Evolutionary conservation across 2,113 vertebrate species (phyloP).

Genomic region (Enhydra lutris): DNA sequence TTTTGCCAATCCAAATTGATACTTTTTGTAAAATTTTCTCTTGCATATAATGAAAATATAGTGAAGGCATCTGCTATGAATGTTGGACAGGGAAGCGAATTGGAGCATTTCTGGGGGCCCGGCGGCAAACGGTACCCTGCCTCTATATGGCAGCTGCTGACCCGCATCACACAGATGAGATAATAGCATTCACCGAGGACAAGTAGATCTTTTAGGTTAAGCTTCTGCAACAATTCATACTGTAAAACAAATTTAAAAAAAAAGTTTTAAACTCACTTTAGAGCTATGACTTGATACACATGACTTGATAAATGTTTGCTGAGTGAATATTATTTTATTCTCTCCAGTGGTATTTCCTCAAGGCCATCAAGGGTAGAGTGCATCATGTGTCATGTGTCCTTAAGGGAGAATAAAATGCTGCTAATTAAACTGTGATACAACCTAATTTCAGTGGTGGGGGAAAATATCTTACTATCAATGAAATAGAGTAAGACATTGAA

Average conservation of each 20-base stretch:
- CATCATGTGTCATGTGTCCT: neutral
- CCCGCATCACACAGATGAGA: neutral
- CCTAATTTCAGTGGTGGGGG: neutral
- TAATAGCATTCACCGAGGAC: neutral
- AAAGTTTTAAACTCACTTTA: neutral
- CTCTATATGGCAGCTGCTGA: neutral
- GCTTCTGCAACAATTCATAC: neutral
- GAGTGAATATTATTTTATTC: neutral
- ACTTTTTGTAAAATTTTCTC: neutral
- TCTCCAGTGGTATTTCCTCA: neutral
- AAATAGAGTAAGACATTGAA: neutral
- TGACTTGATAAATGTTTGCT: neutral
- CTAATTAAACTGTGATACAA: neutral
- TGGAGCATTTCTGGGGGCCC: neutral
- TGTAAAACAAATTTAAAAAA: neutral
- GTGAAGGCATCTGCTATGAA: neutral
- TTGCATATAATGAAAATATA: neutral
- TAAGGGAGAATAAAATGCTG: neutral
- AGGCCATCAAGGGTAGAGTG: neutral
- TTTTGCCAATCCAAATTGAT: neutral
- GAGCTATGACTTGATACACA: neutral
- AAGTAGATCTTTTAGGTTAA: neutral
- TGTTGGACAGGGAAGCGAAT: neutral
- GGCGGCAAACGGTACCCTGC: neutral
- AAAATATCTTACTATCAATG: neutral